Percentiles rank a stretch among this genome's conserved stretches.
Conservation (phyloP, 2,113 vertebrate species). For the Antigone vipio region DNA sequence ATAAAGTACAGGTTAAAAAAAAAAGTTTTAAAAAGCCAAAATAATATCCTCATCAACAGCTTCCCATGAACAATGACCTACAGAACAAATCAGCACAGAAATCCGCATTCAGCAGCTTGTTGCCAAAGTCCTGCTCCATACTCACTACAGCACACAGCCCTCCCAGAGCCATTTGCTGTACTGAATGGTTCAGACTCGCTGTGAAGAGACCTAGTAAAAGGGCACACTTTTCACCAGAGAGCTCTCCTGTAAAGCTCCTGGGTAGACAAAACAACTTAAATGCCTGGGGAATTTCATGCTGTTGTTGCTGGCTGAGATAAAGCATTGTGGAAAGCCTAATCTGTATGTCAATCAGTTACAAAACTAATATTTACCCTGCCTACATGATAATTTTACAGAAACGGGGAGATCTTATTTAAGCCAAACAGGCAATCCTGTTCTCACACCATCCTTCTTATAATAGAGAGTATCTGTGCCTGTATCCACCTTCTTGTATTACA, state of each 20-base stretch:
- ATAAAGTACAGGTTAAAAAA: background rate
- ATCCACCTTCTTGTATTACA: background rate
- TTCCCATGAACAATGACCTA: background rate
- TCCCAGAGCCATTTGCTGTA: background rate
- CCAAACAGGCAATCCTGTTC: background rate
- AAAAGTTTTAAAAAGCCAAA: background rate
- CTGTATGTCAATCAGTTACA: background rate
- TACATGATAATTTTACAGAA: background rate
- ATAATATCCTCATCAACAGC: background rate
- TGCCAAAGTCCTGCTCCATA: background rate
- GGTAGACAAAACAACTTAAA: background rate
- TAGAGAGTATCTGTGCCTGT: background rate
- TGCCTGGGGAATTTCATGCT: background rate
- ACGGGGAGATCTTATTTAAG: background rate
- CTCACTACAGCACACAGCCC: background rate
- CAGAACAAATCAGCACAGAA: background rate
- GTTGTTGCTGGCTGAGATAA: background rate
- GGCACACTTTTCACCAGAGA: background rate
- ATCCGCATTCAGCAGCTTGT: background rate
- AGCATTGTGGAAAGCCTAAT: background rate
- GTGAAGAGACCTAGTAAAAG: background rate
- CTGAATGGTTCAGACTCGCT: background rate
- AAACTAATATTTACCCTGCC: background rate
- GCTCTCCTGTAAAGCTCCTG: background rate
- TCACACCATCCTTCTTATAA: background rate